Percentiles rank a stretch among this genome's conserved stretches.
Evolutionary conservation across 2,797 vertebrate species (phyloP).

Genomic region (Gadopsis bispinosus): DNA sequence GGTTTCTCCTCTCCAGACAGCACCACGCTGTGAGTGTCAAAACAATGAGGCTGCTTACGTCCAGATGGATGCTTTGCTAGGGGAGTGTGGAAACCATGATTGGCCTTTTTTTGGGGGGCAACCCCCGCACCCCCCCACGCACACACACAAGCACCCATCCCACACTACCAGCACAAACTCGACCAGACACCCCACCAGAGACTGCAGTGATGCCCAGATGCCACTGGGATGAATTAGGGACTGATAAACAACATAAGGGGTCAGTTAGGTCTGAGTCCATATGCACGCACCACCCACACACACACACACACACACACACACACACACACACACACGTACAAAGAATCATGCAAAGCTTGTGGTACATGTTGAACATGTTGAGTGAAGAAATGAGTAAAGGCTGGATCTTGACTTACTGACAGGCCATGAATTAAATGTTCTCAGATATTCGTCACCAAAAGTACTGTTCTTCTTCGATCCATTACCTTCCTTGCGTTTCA

Average conservation of each 20-base stretch:
- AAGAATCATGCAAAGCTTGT: conserved; percentile 30
- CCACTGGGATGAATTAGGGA: conserved; percentile 66
- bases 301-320: conserved; percentile 30
- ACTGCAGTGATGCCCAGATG: conserved; percentile 61
- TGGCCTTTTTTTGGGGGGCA: conserved; percentile 47
- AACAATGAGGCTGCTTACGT: conserved; percentile 75
- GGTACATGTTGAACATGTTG: conserved; percentile 15
- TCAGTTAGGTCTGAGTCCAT: conserved; percentile 61
- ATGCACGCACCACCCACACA: conserved; percentile 62
- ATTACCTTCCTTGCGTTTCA: background rate
- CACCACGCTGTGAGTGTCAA: conserved; percentile 79
- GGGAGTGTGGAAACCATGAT: conserved; percentile 58
- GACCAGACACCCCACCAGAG: conserved; percentile 37
- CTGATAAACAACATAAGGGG: conserved; percentile 70
- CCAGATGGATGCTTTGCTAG: conserved; percentile 77
- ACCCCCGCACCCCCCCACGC: conserved; percentile 20
- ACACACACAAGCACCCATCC: conserved; percentile 6
- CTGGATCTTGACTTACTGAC: background rate
- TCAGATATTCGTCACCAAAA: background rate
- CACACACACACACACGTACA: conserved; percentile 22
- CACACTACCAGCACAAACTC: conserved; percentile 8
- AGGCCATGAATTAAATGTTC: background rate
- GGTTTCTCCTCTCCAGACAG: conserved; percentile 68
- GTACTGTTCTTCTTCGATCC: background rate
- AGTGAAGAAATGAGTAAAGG: background rate